phyloP scores from a whole-genome alignment of 2,797 vertebrate species.

The Crocidura indochinensis region DNA sequence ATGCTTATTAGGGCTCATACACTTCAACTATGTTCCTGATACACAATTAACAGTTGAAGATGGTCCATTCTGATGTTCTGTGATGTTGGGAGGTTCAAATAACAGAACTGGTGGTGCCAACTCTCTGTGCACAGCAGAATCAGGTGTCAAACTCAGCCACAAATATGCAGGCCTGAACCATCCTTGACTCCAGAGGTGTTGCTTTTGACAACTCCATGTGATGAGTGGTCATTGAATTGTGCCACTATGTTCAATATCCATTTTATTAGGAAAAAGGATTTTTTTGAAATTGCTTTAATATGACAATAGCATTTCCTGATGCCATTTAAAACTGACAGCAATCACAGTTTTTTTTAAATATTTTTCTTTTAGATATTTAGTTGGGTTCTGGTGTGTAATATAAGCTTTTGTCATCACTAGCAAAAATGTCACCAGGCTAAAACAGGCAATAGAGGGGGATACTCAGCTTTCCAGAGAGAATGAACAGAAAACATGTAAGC shows the following conservation, averaged over 20 bases:
- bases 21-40: too few species aligned
- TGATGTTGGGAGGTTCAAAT: too few species aligned
- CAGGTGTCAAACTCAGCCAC: too few species aligned
- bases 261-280: neutral
- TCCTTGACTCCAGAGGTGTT: neutral
- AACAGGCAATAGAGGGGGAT: neutral
- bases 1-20: too few species aligned
- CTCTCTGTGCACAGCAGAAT: too few species aligned
- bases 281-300: constrained; percentile 32
- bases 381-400: neutral
- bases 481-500: neutral
- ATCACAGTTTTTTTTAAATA: neutral
- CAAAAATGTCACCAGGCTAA: neutral
- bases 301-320: constrained; percentile 17
- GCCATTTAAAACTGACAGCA: neutral
- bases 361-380: constrained; percentile 31
- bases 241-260: neutral
- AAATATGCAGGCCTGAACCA: too few species aligned
- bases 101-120: too few species aligned
- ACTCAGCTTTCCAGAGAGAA: neutral
- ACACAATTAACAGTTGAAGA: too few species aligned
- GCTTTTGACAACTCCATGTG: neutral
- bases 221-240: neutral
- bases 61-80: too few species aligned
- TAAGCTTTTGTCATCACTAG: neutral